These are phyloP conservation scores for Coracias cyanogaster DNA, from an alignment of 2,797 vertebrate species.

Conservation along the genomic window DNA sequence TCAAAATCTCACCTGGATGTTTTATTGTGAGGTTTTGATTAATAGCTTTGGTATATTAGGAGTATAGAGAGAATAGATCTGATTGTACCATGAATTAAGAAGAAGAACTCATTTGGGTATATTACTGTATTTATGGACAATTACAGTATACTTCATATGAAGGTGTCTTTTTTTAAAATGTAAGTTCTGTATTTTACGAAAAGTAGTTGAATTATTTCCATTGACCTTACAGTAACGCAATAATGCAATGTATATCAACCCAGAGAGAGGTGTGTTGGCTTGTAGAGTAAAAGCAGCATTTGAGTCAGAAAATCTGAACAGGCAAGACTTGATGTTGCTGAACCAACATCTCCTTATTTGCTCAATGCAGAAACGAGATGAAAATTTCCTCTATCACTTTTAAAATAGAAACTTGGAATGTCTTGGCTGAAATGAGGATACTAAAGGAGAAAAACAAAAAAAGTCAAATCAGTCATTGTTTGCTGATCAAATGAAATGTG, in stretches of 20 bases:
- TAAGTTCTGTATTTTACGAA: neutral
- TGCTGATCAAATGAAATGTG: neutral
- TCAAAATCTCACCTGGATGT: neutral
- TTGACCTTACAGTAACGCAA: neutral
- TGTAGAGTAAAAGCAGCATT: neutral
- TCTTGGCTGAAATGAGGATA: neutral
- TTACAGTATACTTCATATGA: neutral
- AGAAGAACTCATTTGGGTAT: neutral
- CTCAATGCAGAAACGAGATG: neutral
- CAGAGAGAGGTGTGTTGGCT: neutral
- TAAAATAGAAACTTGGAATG: neutral
- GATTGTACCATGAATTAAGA: neutral
- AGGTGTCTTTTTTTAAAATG: neutral
- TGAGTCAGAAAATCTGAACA: neutral
- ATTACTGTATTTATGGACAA: neutral
- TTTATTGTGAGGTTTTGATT: neutral
- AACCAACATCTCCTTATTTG: neutral
- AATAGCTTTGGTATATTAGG: neutral
- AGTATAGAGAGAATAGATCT: neutral
- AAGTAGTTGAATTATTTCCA: neutral
- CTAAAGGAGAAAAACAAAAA: neutral
- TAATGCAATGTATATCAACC: neutral
- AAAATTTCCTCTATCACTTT: neutral
- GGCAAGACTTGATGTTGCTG: neutral
- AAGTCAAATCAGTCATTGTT: neutral